A percentile compares a stretch with the other conserved stretches of the same genome.
These are phyloP conservation scores for Dryobota labecula DNA, from an alignment of 2,888 invertebrate species.

Conservation along the genomic window DNA sequence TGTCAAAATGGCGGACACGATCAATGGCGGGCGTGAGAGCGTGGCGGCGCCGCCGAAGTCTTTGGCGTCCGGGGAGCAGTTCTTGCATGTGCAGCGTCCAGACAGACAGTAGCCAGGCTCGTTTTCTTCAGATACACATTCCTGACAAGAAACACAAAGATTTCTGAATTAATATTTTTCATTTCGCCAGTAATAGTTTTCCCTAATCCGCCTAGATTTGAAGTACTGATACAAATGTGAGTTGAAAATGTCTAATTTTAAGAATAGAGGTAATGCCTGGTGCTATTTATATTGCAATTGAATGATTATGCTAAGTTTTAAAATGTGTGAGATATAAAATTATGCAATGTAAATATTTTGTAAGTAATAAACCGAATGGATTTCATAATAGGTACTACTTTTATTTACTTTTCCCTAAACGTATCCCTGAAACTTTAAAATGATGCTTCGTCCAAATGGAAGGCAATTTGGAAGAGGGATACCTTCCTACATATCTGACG, in stretches of 20 bases:
- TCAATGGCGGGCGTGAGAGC: conserved; percentile 68
- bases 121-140: conserved; percentile 87
- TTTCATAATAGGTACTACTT: neutral
- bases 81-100: conserved; percentile 87
- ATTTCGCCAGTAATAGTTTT: too few species aligned
- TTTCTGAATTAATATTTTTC: neutral
- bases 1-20: conserved; percentile 74
- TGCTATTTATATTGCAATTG: conserved; percentile 5
- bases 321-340: neutral
- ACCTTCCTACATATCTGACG: neutral
- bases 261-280: conserved; percentile 11
- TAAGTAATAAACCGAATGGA: neutral
- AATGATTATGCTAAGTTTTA: neutral
- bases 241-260: too few species aligned
- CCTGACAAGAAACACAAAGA: conserved; percentile 74
- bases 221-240: too few species aligned
- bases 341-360: neutral
- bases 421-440: neutral
- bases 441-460: neutral
- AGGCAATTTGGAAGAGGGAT: neutral
- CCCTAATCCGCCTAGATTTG: too few species aligned
- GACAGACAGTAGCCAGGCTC: conserved; percentile 86
- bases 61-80: conserved; percentile 82
- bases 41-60: conserved; percentile 82
- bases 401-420: neutral